Base-by-base conservation (phyloP, 2,113 vertebrate genomes). In the Abramis brama region DNA sequence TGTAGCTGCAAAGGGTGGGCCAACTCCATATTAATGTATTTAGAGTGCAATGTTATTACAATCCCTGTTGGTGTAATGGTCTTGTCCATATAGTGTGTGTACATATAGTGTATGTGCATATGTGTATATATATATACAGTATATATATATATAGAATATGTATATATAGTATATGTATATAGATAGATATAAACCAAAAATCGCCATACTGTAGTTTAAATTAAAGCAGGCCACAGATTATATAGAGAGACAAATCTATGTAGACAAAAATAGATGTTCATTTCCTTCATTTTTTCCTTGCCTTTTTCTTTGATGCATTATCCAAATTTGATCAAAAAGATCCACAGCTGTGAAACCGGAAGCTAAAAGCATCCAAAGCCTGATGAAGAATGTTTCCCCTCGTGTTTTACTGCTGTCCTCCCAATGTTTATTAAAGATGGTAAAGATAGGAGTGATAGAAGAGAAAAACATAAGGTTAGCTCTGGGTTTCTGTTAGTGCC, bases 351-450 rank as follows among this genome's bases (percentile, higher is more conserved):
- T 82, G 62, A 82, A 66, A 81, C 36, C 7, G 59, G 83, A 77
- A 85, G 43, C 15, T 77, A 45, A 60, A 77, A 47, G 43, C 30
- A 45, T 45, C 19, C 60, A 52, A 21, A 66, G 60, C 45, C 84
- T 39, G 45, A 64, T 7, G 25, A 66, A 30, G 64, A 43, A 36
- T 75, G 39, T 76, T 30, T 60, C 23, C 45, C 21, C 11, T 60
- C 52, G 11, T 43, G 62, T 36, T 79, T n/a, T 79, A 62, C 62
- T 30, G 39, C 79, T 50, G 60, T 50, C 57, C 79, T 80, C 55
- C 33, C 66, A 50, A 60, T 39, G 66, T 36, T 86, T 86, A 88
- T 88, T 64, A 88, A 88, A 83, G 84, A 88, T 88, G 39, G 59
- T 70, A 23, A 11, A 43, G 87, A 88, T 85, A 85, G 60, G 55